Conservation (phyloP, 2,113 vertebrate species). For the Corythaeola cristata region DNA sequence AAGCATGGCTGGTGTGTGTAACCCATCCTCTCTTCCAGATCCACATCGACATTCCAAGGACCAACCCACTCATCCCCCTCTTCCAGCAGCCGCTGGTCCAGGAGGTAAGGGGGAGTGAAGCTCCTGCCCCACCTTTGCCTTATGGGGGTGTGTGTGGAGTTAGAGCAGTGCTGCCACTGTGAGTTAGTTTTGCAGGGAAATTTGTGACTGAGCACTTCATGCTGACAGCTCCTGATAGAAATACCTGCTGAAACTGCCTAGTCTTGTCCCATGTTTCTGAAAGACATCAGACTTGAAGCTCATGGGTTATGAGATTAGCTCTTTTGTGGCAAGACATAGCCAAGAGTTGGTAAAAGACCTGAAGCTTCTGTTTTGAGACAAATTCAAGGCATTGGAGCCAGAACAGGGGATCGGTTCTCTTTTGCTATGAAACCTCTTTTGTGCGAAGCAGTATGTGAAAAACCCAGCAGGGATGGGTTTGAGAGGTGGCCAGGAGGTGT, state of each 20-base stretch:
- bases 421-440: neutral
- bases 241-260: neutral
- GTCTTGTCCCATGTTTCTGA: neutral
- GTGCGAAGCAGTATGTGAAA: neutral
- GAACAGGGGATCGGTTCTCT: neutral
- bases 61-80: slow-evolving; percentile 95
- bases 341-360: neutral
- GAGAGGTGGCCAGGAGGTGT: neutral
- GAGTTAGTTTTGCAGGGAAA: neutral
- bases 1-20: neutral
- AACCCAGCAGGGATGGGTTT: fast-evolving
- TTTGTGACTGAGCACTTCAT: no score
- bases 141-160: neutral
- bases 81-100: slow-evolving; percentile 97
- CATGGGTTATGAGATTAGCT: neutral
- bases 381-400: neutral
- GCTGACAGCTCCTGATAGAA: neutral
- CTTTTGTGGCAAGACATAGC: neutral
- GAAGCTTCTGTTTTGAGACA: neutral
- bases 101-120: slow-evolving; percentile 82
- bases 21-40: slow-evolving; percentile 80
- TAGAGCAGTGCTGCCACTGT: neutral
- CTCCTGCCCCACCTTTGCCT: neutral
- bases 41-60: slow-evolving; percentile 98
- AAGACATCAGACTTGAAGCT: neutral